A percentile compares a stretch with the other conserved stretches of the same genome.
These are phyloP conservation scores for Heliothis subflexa DNA, from an alignment of 1,140 invertebrate species.

Conservation along the genomic window DNA sequence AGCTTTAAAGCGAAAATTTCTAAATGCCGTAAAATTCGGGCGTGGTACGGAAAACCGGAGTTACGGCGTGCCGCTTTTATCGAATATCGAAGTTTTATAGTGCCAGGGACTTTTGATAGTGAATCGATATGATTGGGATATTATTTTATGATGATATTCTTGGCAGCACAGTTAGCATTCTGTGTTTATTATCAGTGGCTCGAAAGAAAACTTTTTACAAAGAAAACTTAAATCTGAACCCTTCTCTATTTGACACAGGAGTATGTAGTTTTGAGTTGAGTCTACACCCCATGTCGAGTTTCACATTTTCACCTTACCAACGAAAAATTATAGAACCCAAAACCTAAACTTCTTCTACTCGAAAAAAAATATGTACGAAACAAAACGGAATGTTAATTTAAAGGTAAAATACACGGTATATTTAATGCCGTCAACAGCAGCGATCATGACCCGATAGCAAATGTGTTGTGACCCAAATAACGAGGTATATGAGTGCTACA, in stretches of 20 bases:
- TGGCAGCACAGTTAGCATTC: not conserved
- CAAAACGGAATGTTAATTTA: constrained; percentile 13
- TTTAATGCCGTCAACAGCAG: constrained; percentile 28
- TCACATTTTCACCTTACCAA: too few relatives aligned
- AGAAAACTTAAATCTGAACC: too few relatives aligned
- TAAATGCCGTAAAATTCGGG: constrained; percentile 42
- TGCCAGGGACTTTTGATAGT: not conserved
- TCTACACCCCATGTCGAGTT: too few relatives aligned
- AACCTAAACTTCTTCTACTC: not conserved
- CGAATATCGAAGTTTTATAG: constrained; percentile 26
- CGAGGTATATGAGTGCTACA: constrained; percentile 17
- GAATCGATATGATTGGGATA: constrained; percentile 1
- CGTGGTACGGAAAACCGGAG: not conserved
- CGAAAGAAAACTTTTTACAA: too few relatives aligned
- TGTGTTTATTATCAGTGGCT: too few relatives aligned
- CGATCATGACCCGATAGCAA: constrained; percentile 47
- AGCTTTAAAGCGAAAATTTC: constrained; percentile 48
- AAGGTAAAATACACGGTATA: constrained; percentile 16
- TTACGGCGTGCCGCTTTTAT: constrained; percentile 16
- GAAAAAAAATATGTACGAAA: not conserved
- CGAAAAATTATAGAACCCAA: not conserved
- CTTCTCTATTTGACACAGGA: too few relatives aligned
- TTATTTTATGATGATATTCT: not conserved
- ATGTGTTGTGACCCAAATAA: constrained; percentile 48
- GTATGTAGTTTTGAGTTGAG: too few relatives aligned